Evolutionary conservation across 1,140 invertebrate species (phyloP).

Genomic region (Daktulosphaira vitifoliae): DNA sequence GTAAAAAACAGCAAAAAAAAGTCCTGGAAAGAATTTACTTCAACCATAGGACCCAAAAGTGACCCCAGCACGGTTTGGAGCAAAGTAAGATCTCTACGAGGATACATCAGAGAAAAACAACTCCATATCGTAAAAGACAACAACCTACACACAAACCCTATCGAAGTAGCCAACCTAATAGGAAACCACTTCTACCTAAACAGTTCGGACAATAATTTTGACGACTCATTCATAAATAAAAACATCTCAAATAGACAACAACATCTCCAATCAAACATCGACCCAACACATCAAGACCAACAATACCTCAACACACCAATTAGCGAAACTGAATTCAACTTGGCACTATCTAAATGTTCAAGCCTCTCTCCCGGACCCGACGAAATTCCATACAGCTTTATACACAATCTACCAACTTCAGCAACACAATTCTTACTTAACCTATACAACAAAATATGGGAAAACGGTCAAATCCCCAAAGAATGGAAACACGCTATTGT

Average conservation of each 20-base stretch:
- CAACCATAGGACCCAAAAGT: background rate
- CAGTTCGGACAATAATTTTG: background rate
- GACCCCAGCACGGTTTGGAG: background rate
- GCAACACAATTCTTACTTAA: background rate
- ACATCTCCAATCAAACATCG: background rate
- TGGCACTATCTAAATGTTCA: background rate
- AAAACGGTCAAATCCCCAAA: background rate
- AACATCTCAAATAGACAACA: background rate
- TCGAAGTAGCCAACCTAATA: background rate
- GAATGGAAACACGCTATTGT: background rate
- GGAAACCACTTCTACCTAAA: background rate
- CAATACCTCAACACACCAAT: background rate
- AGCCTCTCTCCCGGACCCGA: background rate
- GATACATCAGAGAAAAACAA: background rate
- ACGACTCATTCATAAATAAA: background rate
- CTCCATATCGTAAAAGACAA: background rate
- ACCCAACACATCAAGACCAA: background rate
- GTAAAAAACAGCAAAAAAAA: background rate
- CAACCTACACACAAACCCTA: background rate
- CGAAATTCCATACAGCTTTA: slow-evolving; percentile 3
- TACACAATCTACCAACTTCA: background rate
- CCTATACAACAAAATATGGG: slow-evolving; percentile 1
- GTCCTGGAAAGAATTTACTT: background rate
- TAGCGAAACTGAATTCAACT: background rate
- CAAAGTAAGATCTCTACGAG: background rate